Evolutionary conservation across 1,140 invertebrate species (phyloP).

Genomic region (Philaenus spumarius): DNA sequence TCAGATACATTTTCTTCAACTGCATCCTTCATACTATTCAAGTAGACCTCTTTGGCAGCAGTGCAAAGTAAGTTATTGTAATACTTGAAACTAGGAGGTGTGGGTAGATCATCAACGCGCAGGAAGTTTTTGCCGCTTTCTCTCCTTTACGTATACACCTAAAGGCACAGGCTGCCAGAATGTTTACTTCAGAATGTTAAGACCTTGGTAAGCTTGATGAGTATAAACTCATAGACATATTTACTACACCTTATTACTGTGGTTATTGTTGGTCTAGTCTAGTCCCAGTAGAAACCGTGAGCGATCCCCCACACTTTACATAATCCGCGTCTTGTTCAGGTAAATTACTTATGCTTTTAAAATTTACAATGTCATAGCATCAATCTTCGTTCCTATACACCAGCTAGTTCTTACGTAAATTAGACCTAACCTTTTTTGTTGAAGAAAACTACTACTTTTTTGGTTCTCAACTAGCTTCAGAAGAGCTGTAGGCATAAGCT

Average conservation of each 20-base stretch:
- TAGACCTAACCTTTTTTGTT: no score
- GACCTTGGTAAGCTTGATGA: no score
- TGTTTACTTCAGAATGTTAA: slow-evolving; percentile 3
- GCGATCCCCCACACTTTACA: background rate
- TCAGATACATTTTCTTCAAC: background rate
- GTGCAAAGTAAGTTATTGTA: background rate
- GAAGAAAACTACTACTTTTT: no score
- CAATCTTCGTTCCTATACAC: no score
- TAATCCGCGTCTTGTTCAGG: background rate
- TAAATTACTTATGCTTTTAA: background rate
- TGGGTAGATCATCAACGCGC: slow-evolving; percentile 3
- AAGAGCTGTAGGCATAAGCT: no score
- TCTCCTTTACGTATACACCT: slow-evolving; percentile 5
- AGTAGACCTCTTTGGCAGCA: slow-evolving; percentile 1
- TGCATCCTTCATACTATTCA: slow-evolving; percentile 2
- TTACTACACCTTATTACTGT: background rate
- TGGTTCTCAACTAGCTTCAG: no score
- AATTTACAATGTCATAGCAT: background rate
- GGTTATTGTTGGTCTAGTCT: background rate
- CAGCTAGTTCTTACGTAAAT: no score
- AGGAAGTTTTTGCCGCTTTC: slow-evolving; percentile 9
- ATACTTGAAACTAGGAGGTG: background rate
- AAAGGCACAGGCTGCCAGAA: background rate
- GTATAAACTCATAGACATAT: background rate
- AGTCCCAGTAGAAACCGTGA: background rate